Base-by-base conservation (phyloP, 1,140 invertebrate genomes). In the Thaumatotibia leucotreta region DNA sequence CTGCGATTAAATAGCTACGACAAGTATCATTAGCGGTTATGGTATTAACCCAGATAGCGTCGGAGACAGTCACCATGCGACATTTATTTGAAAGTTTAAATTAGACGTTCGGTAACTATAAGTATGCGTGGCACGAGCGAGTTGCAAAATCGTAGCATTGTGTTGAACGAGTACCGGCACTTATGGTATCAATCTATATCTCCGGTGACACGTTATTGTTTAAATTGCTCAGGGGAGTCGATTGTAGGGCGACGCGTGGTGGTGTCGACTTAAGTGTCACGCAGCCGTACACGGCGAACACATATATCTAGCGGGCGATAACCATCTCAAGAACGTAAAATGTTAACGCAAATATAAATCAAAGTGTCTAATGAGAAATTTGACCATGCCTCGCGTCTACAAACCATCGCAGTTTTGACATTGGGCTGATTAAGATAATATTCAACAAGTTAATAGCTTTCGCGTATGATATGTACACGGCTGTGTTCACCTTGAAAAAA, bases 41-140 rank as follows among this genome's bases (percentile, higher is more conserved):
- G 61, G 66, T 50, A 54, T 68, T 72, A 68, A 72, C 66, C 67
- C 62, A 68, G 52, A 66, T 72, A 33, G 32, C 31, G 27, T 33
- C 24, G 39, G 63, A 50, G 63, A 62, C 61, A 62, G 31, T 62
- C 61, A 62, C 17, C 61, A n/a, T 33, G 61, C 31, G 6, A 62
- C 61, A 17, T 33, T 32, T 62, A 62, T 62, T 62, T 62, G 29
- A 58, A 58, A 58, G 61, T 62, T 62, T 35, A 23, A 62, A 62
- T 62, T 35, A 62, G 63, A 14, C 29, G 52, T 27, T 58, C 23
- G 52, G 27, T 58, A 58, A 58, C 52, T 23, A 29, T 58, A 58
- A 58, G 52, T 58, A 58, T 58, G 52, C 52, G 52, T 58, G 23
- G 52, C 52, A 58, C 52, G 52, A 58, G 52, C n/a, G 23, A 24